Evolutionary conservation across 1,140 invertebrate species (phyloP).

Genomic region (Halesus radiatus): DNA sequence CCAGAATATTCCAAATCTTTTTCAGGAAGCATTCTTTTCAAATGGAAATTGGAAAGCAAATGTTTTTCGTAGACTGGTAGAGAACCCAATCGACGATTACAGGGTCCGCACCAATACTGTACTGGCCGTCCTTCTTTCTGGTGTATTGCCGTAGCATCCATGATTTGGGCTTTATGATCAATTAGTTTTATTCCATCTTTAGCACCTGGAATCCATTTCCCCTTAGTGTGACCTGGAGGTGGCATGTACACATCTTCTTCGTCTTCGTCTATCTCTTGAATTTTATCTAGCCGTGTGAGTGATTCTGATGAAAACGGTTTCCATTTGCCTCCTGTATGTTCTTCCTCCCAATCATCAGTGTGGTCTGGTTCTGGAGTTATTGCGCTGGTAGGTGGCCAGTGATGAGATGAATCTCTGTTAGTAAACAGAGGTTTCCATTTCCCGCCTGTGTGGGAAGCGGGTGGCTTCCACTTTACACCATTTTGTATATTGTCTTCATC

Average conservation of each 20-base stretch:
- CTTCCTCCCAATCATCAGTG: constrained; percentile 62
- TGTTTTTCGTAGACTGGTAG: constrained; percentile 82
- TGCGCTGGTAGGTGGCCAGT: constrained; percentile 59
- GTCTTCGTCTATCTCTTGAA: constrained; percentile 59
- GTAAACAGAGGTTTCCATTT: constrained; percentile 75
- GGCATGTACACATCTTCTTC: constrained; percentile 71
- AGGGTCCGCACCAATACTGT: constrained; percentile 84
- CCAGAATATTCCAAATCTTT: constrained; percentile 73
- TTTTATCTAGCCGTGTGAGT: constrained; percentile 58
- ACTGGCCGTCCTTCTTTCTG: constrained; percentile 69
- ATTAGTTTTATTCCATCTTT: constrained; percentile 64
- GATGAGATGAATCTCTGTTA: constrained; percentile 44
- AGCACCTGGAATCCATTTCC: constrained; percentile 82
- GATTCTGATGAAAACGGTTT: constrained; percentile 62
- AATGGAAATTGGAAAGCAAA: constrained; percentile 79
- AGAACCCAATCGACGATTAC: constrained; percentile 80
- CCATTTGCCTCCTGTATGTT: constrained; percentile 67
- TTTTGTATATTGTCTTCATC: constrained; percentile 72
- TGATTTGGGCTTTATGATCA: constrained; percentile 69
- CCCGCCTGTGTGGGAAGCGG: constrained; percentile 78
- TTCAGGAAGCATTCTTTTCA: constrained; percentile 78
- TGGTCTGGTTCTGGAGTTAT: constrained; percentile 66
- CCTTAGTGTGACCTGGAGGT: constrained; percentile 78
- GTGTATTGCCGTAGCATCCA: constrained; percentile 66
- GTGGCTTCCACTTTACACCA: constrained; percentile 80